Evolutionary conservation across 2,113 vertebrate genomes (phyloP).

Genomic region (Natator depressus): DNA sequence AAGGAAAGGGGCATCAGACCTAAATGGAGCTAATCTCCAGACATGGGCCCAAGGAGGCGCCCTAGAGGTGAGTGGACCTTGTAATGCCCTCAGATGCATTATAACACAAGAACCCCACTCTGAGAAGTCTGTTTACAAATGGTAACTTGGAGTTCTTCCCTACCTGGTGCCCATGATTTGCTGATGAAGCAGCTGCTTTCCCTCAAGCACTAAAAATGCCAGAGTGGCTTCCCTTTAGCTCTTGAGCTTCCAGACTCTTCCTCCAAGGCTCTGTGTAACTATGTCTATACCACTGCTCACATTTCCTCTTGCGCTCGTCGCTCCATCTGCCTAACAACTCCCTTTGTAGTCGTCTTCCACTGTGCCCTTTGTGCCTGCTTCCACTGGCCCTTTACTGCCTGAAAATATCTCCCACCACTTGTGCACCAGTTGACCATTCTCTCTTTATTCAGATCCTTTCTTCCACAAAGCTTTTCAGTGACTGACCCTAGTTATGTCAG

Average conservation of each 20-base stretch:
- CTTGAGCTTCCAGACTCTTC: not conserved
- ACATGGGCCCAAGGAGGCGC: no score
- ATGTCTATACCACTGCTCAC: not conserved
- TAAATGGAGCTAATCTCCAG: no score
- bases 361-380: not conserved
- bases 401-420: not conserved
- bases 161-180: not conserved
- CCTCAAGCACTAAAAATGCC: not conserved
- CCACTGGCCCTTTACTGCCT: not conserved
- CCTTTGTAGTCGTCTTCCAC: not conserved
- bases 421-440: not conserved
- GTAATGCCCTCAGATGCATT: no score
- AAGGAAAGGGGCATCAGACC: no score
- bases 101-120: no score
- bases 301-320: not conserved
- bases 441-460: not conserved
- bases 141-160: not conserved
- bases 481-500: not conserved
- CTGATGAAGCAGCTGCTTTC: not conserved
- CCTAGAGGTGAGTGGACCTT: no score
- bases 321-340: not conserved
- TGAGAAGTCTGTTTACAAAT: no score
- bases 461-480: not conserved
- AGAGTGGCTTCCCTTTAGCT: not conserved
- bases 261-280: not conserved